Evolutionary conservation across 2,797 vertebrate genomes (phyloP).

Genomic region (Lutjanus argentimaculatus): DNA sequence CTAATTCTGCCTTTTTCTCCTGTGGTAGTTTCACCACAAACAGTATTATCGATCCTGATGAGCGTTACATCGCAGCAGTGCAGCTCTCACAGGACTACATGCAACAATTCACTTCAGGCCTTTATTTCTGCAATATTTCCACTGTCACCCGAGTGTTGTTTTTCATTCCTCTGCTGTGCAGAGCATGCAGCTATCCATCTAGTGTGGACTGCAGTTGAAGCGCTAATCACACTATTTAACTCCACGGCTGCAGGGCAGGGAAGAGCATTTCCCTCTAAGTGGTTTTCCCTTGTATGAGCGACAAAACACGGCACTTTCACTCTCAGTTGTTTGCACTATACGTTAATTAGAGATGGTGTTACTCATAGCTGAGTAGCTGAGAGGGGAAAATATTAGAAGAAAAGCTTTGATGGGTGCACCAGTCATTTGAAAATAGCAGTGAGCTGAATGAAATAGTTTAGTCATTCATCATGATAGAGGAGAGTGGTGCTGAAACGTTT

Average conservation of each 20-base stretch:
- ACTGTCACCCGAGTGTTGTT: background rate
- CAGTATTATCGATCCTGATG: background rate
- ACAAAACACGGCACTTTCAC: background rate
- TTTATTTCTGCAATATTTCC: background rate
- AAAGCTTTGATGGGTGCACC: background rate
- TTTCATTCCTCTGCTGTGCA: background rate
- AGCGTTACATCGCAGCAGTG: background rate
- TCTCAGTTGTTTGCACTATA: slow-evolving; percentile 17
- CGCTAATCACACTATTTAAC: slow-evolving; percentile 22
- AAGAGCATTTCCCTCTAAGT: background rate
- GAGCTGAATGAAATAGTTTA: background rate
- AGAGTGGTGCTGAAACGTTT: background rate
- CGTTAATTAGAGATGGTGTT: background rate
- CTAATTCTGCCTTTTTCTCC: background rate
- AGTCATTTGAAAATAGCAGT: slow-evolving; percentile 1
- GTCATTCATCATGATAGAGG: background rate
- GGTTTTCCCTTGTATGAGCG: background rate
- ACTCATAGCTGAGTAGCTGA: background rate
- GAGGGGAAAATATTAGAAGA: background rate
- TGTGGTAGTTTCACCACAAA: background rate
- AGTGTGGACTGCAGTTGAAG: background rate
- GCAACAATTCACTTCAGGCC: background rate
- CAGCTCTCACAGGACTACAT: background rate
- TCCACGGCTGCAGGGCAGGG: background rate
- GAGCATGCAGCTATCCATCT: background rate